Conservation (phyloP, 2,797 vertebrate genomes). For the Leuciscus waleckii region DNA sequence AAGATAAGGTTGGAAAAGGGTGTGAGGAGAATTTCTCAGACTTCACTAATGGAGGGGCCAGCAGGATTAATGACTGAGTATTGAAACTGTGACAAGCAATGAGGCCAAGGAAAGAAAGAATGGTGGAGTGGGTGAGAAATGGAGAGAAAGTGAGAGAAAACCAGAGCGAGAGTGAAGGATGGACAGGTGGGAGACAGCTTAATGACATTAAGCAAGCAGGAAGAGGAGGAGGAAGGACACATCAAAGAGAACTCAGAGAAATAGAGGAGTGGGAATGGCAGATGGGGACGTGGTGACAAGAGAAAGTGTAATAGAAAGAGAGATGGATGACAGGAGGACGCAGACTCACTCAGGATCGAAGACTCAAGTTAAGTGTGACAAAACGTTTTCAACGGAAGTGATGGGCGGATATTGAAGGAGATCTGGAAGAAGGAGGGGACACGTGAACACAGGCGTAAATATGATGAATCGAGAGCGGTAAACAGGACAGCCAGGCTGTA, state of each 20-base stretch:
- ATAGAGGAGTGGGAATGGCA: constrained; percentile 36
- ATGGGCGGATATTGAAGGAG: not conserved
- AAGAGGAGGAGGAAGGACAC: constrained; percentile 38
- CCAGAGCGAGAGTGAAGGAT: constrained; percentile 11
- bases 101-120: constrained; percentile 5
- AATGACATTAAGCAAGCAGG: constrained; percentile 32
- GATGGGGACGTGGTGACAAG: constrained; percentile 7
- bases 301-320: constrained; percentile 37
- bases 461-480: constrained; percentile 13
- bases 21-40: constrained; percentile 23
- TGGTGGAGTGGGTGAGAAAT: constrained; percentile 38
- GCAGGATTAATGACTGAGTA: constrained; percentile 9
- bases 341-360: constrained; percentile 9
- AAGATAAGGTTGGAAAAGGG: not conserved
- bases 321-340: constrained; percentile 34
- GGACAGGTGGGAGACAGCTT: constrained; percentile 39
- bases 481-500: constrained; percentile 15
- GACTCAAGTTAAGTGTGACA: constrained; percentile 36
- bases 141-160: constrained; percentile 24
- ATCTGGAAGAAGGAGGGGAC: not conserved
- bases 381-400: not conserved
- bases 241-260: constrained; percentile 45
- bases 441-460: constrained; percentile 9
- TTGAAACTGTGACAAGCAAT: constrained; percentile 19
- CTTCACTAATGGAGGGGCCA: constrained; percentile 1